phyloP scores from a whole-genome alignment of 2,113 vertebrate species.

The Dunckerocampus dactyliophorus region DNA sequence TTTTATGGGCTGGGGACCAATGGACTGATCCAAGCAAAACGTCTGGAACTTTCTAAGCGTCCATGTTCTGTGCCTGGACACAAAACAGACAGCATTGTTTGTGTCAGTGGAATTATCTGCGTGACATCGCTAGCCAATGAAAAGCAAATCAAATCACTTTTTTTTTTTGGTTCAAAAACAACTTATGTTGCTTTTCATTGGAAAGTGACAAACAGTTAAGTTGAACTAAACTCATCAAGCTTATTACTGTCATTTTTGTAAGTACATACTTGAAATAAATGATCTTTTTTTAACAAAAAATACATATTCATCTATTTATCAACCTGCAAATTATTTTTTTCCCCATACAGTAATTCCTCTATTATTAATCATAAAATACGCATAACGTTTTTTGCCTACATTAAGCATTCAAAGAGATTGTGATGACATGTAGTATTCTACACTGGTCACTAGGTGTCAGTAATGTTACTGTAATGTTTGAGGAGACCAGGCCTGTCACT shows the following conservation, averaged over 20 bases:
- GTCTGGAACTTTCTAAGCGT: not conserved
- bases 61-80: too few relatives aligned
- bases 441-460: too few relatives aligned
- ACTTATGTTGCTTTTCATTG: not conserved
- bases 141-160: not conserved
- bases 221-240: too few relatives aligned
- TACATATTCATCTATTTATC: too few relatives aligned
- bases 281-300: conserved; percentile 45
- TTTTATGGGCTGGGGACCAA: conserved; percentile 10
- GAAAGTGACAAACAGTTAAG: not conserved
- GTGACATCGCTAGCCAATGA: too few relatives aligned
- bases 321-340: too few relatives aligned
- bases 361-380: too few relatives aligned
- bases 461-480: too few relatives aligned
- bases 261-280: conserved; percentile 63
- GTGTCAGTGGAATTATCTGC: not conserved
- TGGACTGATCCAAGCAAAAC: not conserved
- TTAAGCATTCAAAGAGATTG: too few relatives aligned
- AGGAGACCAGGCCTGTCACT: too few relatives aligned
- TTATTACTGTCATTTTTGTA: conserved; percentile 64
- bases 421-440: not conserved
- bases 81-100: too few relatives aligned
- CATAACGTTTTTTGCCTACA: too few relatives aligned
- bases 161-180: not conserved
- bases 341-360: not conserved